Evolutionary conservation across 2,113 vertebrate genomes (phyloP).

Genomic region (Sprattus sprattus): DNA sequence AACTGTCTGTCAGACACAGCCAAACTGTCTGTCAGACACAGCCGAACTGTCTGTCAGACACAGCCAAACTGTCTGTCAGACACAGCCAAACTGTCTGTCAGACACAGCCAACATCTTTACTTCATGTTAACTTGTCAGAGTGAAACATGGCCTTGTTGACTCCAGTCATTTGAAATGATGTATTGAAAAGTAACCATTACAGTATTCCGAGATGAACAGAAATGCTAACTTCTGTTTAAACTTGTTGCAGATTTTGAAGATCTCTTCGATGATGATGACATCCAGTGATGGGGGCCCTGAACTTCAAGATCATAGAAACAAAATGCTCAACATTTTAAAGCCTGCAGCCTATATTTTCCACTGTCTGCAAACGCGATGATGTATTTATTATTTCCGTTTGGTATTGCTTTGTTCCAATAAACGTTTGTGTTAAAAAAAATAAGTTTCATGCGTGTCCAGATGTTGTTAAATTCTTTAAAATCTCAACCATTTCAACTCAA

Average conservation of each 20-base stretch:
- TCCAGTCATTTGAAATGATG: not conserved
- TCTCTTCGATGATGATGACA: slow-evolving; percentile 87
- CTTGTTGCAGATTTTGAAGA: slow-evolving; percentile 83
- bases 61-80: not conserved
- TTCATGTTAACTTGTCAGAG: not conserved
- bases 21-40: not conserved
- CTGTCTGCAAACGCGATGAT: slow-evolving; percentile 3
- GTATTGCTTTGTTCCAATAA: slow-evolving; percentile 68
- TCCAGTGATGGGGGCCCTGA: slow-evolving; percentile 70
- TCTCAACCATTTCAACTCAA: slow-evolving; percentile 60
- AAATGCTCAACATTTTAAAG: not conserved
- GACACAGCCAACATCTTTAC: not conserved
- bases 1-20: too few relatives aligned
- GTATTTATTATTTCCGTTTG: slow-evolving; percentile 15
- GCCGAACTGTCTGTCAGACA: not conserved
- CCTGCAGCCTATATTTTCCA: slow-evolving; percentile 1
- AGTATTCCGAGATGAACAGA: not conserved
- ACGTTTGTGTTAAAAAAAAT: slow-evolving; percentile 46
- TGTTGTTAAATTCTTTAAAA: slow-evolving; percentile 58
- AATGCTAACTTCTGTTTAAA: slow-evolving; percentile 2
- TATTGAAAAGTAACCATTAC: not conserved
- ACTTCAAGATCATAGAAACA: not conserved
- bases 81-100: not conserved
- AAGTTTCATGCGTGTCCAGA: slow-evolving; percentile 51
- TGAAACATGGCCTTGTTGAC: not conserved